These are phyloP conservation scores for Brachypteracias leptosomus DNA, from an alignment of 2,113 vertebrate genomes.

Conservation along the genomic window DNA sequence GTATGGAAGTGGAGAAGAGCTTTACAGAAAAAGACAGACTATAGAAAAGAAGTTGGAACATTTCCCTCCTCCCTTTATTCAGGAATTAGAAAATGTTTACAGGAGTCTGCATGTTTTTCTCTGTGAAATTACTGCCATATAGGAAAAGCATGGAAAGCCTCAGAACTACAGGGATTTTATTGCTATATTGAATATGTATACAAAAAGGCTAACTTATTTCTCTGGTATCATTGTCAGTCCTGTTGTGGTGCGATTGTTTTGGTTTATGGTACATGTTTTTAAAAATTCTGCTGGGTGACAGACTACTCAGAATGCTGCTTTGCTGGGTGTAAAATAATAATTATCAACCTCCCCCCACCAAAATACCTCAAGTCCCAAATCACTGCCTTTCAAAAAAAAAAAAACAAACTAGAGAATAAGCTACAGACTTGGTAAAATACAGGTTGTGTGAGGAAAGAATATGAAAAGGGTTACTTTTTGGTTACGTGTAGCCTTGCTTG, in stretches of 20 bases:
- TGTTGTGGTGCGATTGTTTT: neutral
- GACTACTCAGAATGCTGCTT: neutral
- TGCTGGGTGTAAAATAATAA: neutral
- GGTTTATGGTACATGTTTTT: neutral
- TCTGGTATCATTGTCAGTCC: neutral
- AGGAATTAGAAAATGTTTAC: slow-evolving; percentile 46
- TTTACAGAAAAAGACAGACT: neutral
- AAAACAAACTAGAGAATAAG: neutral
- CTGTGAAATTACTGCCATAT: neutral
- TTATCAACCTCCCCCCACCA: neutral
- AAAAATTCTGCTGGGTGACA: neutral
- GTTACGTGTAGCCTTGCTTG: neutral
- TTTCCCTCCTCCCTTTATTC: neutral
- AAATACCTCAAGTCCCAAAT: neutral
- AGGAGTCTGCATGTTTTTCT: neutral
- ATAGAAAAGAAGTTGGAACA: neutral
- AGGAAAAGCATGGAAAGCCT: neutral
- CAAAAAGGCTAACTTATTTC: neutral
- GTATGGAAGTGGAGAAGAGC: neutral
- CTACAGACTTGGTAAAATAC: neutral
- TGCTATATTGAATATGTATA: neutral
- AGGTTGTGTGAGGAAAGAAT: neutral
- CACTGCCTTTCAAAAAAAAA: neutral
- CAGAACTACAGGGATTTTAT: neutral
- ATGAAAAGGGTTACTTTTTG: neutral